Conservation (phyloP, 2,113 vertebrate genomes). For the Pachyramphus minor region DNA sequence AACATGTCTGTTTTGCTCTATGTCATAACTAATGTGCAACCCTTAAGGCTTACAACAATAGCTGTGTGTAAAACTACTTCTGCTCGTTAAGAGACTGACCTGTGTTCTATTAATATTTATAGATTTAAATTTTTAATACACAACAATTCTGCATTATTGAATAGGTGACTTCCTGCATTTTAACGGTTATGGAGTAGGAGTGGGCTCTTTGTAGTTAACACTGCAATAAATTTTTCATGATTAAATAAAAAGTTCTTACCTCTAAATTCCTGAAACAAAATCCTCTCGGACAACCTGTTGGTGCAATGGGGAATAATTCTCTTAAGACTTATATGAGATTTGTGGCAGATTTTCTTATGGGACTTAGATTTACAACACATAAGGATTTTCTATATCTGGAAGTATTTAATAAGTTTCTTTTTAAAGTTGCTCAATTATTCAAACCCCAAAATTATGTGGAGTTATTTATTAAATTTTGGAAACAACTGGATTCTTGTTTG, state of each 20-base stretch:
- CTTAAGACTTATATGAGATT: background rate
- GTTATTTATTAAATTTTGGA: background rate
- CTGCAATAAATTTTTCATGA: slow-evolving; percentile 26
- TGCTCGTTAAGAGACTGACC: slow-evolving; percentile 32
- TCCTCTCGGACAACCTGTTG: background rate
- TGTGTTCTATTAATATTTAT: slow-evolving; percentile 60
- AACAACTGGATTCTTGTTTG: background rate
- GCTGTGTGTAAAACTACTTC: background rate
- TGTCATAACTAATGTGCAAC: background rate
- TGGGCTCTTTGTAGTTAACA: slow-evolving; percentile 28
- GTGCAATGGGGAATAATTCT: background rate
- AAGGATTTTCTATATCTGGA: background rate
- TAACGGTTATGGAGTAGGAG: slow-evolving; percentile 27
- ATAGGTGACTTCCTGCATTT: slow-evolving; percentile 48
- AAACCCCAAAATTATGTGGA: background rate
- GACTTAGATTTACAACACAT: background rate
- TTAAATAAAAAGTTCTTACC: slow-evolving; percentile 35
- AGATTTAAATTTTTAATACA: slow-evolving; percentile 63
- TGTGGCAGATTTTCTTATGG: background rate
- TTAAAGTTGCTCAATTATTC: background rate
- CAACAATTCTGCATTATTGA: slow-evolving; percentile 63
- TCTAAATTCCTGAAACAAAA: slow-evolving; percentile 23
- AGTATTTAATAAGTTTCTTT: background rate
- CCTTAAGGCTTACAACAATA: slow-evolving; percentile 6
- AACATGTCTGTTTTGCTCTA: background rate